Evolutionary conservation across 1,140 invertebrate genomes (phyloP).

Genomic region (Drosophila varians): DNA sequence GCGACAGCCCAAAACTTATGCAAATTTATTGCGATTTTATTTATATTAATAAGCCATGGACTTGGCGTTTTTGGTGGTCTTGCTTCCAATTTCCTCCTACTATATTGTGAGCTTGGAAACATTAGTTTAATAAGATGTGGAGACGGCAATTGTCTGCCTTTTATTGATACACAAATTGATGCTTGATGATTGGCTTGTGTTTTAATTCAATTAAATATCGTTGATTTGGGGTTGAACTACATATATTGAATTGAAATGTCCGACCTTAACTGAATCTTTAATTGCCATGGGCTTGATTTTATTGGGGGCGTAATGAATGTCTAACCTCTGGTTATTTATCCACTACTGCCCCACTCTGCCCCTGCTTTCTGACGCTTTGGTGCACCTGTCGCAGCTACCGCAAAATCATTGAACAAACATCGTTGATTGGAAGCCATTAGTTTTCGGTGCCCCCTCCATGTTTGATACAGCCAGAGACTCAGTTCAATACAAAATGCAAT

Average conservation of each 20-base stretch:
- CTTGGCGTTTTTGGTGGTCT: slow-evolving; percentile 14
- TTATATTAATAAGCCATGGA: slow-evolving; percentile 2
- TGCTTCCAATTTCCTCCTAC: not conserved
- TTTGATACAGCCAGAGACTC: slow-evolving; percentile 6
- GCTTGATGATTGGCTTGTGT: not conserved
- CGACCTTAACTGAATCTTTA: slow-evolving; percentile 7
- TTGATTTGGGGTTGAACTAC: not conserved
- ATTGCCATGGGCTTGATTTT: slow-evolving; percentile 2
- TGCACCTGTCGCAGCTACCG: slow-evolving; percentile 52
- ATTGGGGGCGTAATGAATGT: slow-evolving; percentile 36
- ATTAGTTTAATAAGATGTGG: not conserved
- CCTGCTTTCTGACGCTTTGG: slow-evolving; percentile 21
- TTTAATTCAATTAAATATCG: slow-evolving; percentile 39
- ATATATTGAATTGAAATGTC: slow-evolving; percentile 15
- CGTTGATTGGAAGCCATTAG: slow-evolving; percentile 64
- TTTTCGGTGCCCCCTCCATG: slow-evolving; percentile 4
- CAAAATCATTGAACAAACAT: slow-evolving; percentile 51
- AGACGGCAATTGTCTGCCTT: not conserved
- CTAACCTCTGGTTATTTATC: slow-evolving; percentile 32
- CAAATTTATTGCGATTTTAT: slow-evolving; percentile 56
- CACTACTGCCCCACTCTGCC: slow-evolving; percentile 10
- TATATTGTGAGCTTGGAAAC: not conserved
- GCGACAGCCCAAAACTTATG: slow-evolving; percentile 19
- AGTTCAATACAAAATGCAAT: slow-evolving; percentile 51
- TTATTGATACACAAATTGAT: not conserved